Conservation (phyloP, 2,797 vertebrate species). For the Limnodromus scolopaceus region DNA sequence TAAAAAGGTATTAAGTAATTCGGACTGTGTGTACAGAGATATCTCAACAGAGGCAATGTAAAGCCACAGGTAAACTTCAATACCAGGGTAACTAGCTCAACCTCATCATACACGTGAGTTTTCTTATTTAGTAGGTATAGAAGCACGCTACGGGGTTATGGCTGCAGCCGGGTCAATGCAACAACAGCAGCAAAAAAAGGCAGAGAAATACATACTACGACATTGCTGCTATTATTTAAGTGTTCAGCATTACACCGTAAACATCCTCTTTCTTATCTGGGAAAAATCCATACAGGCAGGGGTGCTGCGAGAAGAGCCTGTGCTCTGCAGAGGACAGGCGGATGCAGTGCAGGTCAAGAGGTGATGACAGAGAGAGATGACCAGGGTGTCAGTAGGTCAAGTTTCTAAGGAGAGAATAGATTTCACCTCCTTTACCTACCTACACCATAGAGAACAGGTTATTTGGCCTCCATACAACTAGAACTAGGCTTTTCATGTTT, state of each 20-base stretch:
- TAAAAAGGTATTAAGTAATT: not conserved
- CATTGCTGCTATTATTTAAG: not conserved
- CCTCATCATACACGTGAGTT: not conserved
- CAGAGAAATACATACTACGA: not conserved
- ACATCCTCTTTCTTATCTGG: not conserved
- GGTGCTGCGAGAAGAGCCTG: not conserved
- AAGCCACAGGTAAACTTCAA: not conserved
- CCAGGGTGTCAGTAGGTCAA: constrained; percentile 19
- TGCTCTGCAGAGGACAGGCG: not conserved
- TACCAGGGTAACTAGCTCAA: not conserved
- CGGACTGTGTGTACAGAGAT: not conserved
- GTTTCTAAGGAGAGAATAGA: not conserved
- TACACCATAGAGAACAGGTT: not conserved
- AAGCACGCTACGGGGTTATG: not conserved
- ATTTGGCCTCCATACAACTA: not conserved
- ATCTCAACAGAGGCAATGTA: not conserved
- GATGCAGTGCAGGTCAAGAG: not conserved
- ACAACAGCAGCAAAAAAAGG: not conserved
- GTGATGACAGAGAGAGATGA: constrained; percentile 48
- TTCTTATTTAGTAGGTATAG: not conserved
- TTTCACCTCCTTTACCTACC: constrained; percentile 25
- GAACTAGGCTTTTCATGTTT: not conserved
- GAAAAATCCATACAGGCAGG: not conserved
- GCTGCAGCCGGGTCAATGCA: not conserved
- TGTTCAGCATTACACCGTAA: not conserved